Evolutionary conservation across 2,888 invertebrate species (phyloP), one percentile per base, ranked within the genome.

Genomic region (Plagiodera versicolora): DNA sequence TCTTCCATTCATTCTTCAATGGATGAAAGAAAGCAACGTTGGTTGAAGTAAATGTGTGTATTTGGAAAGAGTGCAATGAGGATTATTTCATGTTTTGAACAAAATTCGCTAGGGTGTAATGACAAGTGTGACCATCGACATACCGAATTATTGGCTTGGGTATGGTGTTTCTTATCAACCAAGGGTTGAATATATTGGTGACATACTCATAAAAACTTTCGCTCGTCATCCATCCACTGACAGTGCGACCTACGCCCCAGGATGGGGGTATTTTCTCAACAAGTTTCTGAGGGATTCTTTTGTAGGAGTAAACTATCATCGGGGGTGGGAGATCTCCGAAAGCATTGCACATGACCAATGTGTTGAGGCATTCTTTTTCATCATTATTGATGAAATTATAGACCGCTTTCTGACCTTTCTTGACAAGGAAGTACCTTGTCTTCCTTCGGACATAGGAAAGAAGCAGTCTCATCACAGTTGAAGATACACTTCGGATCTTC

Each of bases 151-250:
- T 55, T 24, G 24, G 24, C 24, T 24, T 24, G 24, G 24, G 24
- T 24, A 24, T 24, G 24, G 20, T 46, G 60, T 16, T 18, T 45
- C 28, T 35, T 44, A 35, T 35, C 45, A 60, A 20, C 60, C 60
- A 60, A 24, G 56, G 74, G 64, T 73, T 61, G 68, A 80, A 79
- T 28, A 77, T 67, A 64, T 79, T 77, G 8, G 73, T 69, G 9
- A 79, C 71, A 60, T 74, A 80, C 66, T 80, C 76, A 65, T 67
- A 79, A 68, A 81, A 80, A 2, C 69, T 71, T 63, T 76, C 76
- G 1, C 71, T 65, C 6, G 75, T 80, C 79, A 77, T 82, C 81
- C 80, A 81, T 8, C 79, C 79, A 50, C 66, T 75, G 6, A 80
- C 51, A 24, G 35, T 44, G 19, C 47, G 28, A 24, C 58, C 58